A percentile compares a stretch with the other conserved stretches of the same genome.
These are phyloP conservation scores for Cistogaster globosa DNA, from an alignment of 2,888 invertebrate species.

Conservation along the genomic window DNA sequence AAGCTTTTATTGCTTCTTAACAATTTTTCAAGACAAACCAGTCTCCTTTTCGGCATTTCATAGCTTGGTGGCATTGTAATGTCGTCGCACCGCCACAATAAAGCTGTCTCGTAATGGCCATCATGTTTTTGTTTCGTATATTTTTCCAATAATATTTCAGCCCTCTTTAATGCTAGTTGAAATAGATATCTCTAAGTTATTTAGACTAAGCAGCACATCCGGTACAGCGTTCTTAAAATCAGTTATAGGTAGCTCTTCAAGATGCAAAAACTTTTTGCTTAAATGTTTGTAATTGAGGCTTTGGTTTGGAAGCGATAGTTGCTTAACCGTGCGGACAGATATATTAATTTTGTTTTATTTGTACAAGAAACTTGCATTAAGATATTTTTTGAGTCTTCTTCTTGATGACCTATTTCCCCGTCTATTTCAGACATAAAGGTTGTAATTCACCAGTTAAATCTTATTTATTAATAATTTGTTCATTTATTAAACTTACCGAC, in stretches of 20 bases:
- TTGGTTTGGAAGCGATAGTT: conserved; percentile 28
- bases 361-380: conserved; percentile 14
- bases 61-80: conserved; percentile 29
- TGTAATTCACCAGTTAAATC: conserved; percentile 13
- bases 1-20: conserved; percentile 41
- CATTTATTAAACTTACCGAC: conserved; percentile 64
- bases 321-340: conserved; percentile 22
- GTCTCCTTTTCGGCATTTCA: conserved; percentile 39
- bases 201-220: conserved; percentile 50
- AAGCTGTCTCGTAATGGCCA: conserved; percentile 30
- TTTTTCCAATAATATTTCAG: conserved; percentile 10
- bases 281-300: conserved; percentile 7
- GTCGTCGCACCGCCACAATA: conserved; percentile 38
- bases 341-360: conserved; percentile 26
- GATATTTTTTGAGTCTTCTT: not conserved
- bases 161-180: not conserved
- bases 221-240: conserved; percentile 45
- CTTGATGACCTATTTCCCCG: conserved; percentile 28
- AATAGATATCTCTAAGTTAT: conserved; percentile 40
- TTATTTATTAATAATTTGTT: conserved; percentile 42
- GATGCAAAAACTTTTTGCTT: not conserved
- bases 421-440: conserved; percentile 67
- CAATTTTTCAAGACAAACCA: conserved; percentile 19
- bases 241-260: conserved; percentile 7
- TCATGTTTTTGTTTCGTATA: conserved; percentile 18